phyloP scores from a whole-genome alignment of 2,113 vertebrate genomes.

The Australoheros scitulus region DNA sequence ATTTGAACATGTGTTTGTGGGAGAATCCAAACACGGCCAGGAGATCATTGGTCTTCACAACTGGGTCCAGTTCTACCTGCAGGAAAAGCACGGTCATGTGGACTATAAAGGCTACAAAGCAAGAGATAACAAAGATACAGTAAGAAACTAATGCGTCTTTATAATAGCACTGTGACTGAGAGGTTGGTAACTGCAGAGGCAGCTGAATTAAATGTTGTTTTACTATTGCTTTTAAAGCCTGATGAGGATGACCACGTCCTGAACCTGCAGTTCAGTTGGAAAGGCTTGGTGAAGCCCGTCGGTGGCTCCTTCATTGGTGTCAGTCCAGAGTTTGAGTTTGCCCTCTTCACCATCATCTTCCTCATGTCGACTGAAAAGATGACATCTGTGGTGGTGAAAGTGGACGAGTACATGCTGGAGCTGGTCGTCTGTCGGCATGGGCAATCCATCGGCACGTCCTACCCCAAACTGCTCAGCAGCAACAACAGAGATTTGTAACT shows the following conservation, averaged over 20 bases:
- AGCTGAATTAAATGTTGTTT: background rate
- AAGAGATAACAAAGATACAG: constrained; percentile 77
- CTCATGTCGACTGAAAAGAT: constrained; percentile 79
- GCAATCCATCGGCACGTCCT: constrained; percentile 84
- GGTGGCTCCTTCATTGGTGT: constrained; percentile 86
- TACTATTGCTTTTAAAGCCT: constrained; percentile 71
- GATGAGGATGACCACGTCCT: constrained; percentile 86
- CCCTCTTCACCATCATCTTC: constrained; percentile 87
- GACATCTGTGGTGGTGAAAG: constrained; percentile 76
- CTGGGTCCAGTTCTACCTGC: constrained; percentile 90
- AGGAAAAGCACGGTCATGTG: constrained; percentile 82
- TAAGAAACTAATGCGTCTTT: constrained; percentile 52
- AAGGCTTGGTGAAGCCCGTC: constrained; percentile 81
- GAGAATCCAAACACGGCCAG: constrained; percentile 80
- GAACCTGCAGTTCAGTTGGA: constrained; percentile 91
- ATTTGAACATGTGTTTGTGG: constrained; percentile 91
- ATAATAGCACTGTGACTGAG: background rate
- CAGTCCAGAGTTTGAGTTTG: constrained; percentile 87
- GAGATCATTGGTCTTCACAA: constrained; percentile 88
- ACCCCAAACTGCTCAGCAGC: constrained; percentile 84
- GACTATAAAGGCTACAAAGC: constrained; percentile 88
- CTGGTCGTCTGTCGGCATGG: constrained; percentile 82
- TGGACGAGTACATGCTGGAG: constrained; percentile 85
- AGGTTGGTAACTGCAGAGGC: background rate
- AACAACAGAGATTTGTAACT: constrained; percentile 70